Evolutionary conservation across 2,888 invertebrate species (phyloP).

Genomic region (Atherix ibis): DNA sequence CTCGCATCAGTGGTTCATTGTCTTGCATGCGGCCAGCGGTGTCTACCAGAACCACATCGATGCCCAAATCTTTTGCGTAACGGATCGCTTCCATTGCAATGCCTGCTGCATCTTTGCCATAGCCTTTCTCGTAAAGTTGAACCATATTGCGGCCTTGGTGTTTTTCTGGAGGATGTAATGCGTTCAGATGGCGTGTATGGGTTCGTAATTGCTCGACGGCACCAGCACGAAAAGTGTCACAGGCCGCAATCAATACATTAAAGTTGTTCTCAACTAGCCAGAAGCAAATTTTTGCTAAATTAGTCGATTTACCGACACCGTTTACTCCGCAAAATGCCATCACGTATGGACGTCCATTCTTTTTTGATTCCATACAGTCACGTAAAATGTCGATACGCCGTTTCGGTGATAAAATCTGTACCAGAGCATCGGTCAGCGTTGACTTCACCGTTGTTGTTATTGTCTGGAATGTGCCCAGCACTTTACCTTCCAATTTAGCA

Average conservation of each 20-base stretch:
- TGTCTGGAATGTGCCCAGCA: constrained; percentile 86
- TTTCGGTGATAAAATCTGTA: constrained; percentile 87
- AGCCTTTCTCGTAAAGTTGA: constrained; percentile 94
- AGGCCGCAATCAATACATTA: constrained; percentile 92
- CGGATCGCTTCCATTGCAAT: constrained; percentile 96
- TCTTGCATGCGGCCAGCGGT: constrained; percentile 99
- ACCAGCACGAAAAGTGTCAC: constrained; percentile 98
- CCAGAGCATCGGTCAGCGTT: constrained; percentile 79
- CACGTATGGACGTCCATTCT: constrained; percentile 74
- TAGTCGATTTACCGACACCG: constrained; percentile 98
- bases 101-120: constrained; percentile 95
- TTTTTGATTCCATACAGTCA: constrained; percentile 83
- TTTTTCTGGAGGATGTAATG: constrained; percentile 67
- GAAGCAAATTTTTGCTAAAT: constrained; percentile 97
- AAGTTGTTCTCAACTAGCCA: constrained; percentile 97
- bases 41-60: constrained; percentile 93
- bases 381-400: constrained; percentile 90
- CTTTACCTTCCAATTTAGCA: constrained; percentile 76
- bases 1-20: constrained; percentile 97
- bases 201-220: constrained; percentile 97
- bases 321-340: constrained; percentile 97
- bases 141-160: constrained; percentile 68
- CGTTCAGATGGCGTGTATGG: constrained; percentile 82
- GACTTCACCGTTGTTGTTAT: constrained; percentile 76
- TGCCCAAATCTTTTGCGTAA: constrained; percentile 60